These are phyloP conservation scores for Gadus macrocephalus DNA, from an alignment of 2,113 vertebrate species.

Conservation along the genomic window DNA sequence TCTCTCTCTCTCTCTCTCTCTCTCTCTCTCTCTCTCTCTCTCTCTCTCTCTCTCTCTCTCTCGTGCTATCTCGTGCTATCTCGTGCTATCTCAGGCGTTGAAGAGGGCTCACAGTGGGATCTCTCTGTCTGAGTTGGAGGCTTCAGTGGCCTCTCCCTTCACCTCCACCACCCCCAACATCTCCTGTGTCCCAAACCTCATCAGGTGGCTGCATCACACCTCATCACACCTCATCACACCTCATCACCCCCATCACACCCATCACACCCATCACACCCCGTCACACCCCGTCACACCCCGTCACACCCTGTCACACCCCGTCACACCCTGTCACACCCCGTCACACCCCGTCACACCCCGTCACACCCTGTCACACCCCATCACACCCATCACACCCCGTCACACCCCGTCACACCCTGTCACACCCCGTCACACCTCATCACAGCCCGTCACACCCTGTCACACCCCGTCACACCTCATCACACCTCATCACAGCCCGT, in stretches of 20 bases:
- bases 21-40: not conserved
- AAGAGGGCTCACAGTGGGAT: conserved; percentile 95
- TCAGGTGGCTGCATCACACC: conserved; percentile 75
- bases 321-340: too few relatives aligned
- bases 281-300: too few relatives aligned
- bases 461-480: not conserved
- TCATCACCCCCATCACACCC: too few relatives aligned
- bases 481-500: not conserved
- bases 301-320: not conserved
- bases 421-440: too few relatives aligned
- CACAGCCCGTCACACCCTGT: too few relatives aligned
- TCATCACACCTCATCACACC: too few relatives aligned
- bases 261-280: too few relatives aligned
- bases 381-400: too few relatives aligned
- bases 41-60: not conserved
- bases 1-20: not conserved
- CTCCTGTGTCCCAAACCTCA: conserved; percentile 93
- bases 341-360: too few relatives aligned
- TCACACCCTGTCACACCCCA: too few relatives aligned
- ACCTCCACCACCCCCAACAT: conserved; percentile 93
- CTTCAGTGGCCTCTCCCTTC: conserved; percentile 95
- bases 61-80: not conserved
- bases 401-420: too few relatives aligned
- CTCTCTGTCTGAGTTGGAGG: conserved; percentile 94
- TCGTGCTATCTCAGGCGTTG: conserved; percentile 74